These are phyloP conservation scores for Kryphioiulus occultus DNA, from an alignment of 2,888 invertebrate species.

Conservation along the genomic window DNA sequence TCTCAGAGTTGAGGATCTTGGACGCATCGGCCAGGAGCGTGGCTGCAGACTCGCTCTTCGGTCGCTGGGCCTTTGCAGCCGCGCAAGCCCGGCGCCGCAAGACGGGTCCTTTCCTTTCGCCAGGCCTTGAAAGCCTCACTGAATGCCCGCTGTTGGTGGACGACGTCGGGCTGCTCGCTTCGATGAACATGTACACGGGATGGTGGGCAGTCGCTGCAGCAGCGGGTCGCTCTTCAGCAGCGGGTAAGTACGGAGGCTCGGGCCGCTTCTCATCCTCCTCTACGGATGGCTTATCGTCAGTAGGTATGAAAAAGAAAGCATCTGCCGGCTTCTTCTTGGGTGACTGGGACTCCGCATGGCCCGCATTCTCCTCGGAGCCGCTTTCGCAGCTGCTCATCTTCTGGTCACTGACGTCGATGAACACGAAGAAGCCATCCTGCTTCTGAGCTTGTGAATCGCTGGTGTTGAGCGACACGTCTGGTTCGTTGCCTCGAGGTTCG, in stretches of 20 bases:
- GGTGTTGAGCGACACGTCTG: not conserved
- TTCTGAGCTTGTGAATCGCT: not conserved
- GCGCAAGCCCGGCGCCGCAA: constrained; percentile 14
- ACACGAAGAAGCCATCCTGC: constrained; percentile 41
- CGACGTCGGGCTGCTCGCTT: constrained; percentile 41
- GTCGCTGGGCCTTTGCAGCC: not conserved
- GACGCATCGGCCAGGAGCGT: not conserved
- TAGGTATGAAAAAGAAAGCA: not conserved
- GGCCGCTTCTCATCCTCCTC: not conserved
- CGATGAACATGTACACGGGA: constrained; percentile 54
- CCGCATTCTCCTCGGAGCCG: not conserved
- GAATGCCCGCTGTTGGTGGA: constrained; percentile 18
- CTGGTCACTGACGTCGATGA: constrained; percentile 11
- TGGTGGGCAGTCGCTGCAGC: not conserved
- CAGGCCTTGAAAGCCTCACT: not conserved
- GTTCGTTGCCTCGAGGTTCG: not conserved
- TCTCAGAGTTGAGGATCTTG: not conserved
- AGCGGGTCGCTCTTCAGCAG: not conserved
- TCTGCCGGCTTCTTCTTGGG: not conserved
- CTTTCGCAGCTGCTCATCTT: not conserved
- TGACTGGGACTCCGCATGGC: not conserved
- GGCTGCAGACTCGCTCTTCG: constrained; percentile 48
- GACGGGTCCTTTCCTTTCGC: not conserved
- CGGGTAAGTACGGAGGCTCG: not conserved
- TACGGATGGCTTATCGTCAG: not conserved